A percentile compares a stretch with the other conserved stretches of the same genome.
These are phyloP conservation scores for Drosophila nigricruria DNA, from an alignment of 2,888 invertebrate species.

Conservation along the genomic window DNA sequence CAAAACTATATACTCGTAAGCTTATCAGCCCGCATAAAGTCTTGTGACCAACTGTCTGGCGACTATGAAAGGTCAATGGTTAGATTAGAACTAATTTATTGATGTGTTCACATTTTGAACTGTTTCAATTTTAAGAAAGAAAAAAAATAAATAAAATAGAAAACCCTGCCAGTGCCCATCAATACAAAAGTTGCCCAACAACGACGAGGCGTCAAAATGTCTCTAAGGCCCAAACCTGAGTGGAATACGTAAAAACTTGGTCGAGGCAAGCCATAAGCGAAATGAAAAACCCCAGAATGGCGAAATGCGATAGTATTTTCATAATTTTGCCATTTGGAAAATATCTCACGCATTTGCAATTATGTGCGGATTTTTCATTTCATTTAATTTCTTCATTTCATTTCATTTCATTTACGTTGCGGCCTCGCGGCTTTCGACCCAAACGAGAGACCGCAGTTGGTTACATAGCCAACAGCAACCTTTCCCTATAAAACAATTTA, in stretches of 20 bases:
- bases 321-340: constrained; percentile 80
- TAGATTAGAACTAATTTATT: constrained; percentile 46
- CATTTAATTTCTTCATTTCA: constrained; percentile 50
- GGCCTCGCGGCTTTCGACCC: constrained; percentile 41
- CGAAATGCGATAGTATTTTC: constrained; percentile 47
- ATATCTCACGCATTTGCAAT: constrained; percentile 81
- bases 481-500: constrained; percentile 9
- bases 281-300: constrained; percentile 11
- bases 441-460: constrained; percentile 47
- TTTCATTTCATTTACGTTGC: constrained; percentile 57
- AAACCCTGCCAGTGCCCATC: constrained; percentile 34
- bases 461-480: constrained; percentile 39
- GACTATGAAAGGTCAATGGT: constrained; percentile 33
- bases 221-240: constrained; percentile 50
- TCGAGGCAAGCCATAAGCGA: constrained; percentile 9
- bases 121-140: constrained; percentile 35
- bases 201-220: constrained; percentile 56
- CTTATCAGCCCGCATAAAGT: constrained; percentile 33
- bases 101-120: constrained; percentile 33
- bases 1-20: not conserved
- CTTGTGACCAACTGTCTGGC: constrained; percentile 19
- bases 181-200: constrained; percentile 38
- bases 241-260: constrained; percentile 53
- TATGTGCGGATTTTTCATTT: constrained; percentile 74
- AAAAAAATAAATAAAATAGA: constrained; percentile 2